Evolutionary conservation across 2,113 vertebrate genomes (phyloP), one percentile per base, ranked within the genome.

Genomic region (Labeo catla): DNA sequence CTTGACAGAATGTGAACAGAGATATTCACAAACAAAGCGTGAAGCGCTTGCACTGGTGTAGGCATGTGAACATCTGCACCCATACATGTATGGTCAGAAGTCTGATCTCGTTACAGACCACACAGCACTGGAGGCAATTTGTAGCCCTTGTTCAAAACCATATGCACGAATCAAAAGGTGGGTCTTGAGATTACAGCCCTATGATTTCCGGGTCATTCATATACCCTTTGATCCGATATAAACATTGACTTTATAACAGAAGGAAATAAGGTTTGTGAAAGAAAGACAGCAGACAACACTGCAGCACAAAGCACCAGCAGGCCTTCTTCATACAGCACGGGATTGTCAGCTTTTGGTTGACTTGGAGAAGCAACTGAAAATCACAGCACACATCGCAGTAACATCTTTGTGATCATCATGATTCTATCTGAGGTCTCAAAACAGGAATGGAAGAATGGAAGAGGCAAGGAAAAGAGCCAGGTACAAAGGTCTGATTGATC

Each of bases 81-180:
- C 86, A 36, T 90, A 87, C 11, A 6, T 89, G 2, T 88, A 89
- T 68, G 88, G 80, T 1, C 52, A 47, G 28, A 81, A 34, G 73
- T 90, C 89, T 50, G 84, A 91, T 4, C 50, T 91, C 4, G 63
- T 66, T 28, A 66, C 63, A 66, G 23, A 34, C 23, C 59, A 66
- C 63, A 89, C 88, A 19, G 81, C 50, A 3, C 23, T 87, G 4
- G 81, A 85, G 10, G 13, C 57, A 12, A 88, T 88, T 50, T 89
- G 84, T 0, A 57, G 81, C 81, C 50, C 61, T 0, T 19, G 8
- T 0, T 89, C 66, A 1, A 88, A 63, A 45, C 86, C 77, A 2
- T 89, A 43, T 45, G 83, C 87, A 23, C 6, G 28, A 0, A 83
- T 89, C 2, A 68, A 88, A 52, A 23, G 76, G 12, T 86, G 88